Evolutionary conservation across 2,797 vertebrate genomes (phyloP), one percentile per base, ranked within the genome.

Genomic region (Urocyon cinereoargenteus): DNA sequence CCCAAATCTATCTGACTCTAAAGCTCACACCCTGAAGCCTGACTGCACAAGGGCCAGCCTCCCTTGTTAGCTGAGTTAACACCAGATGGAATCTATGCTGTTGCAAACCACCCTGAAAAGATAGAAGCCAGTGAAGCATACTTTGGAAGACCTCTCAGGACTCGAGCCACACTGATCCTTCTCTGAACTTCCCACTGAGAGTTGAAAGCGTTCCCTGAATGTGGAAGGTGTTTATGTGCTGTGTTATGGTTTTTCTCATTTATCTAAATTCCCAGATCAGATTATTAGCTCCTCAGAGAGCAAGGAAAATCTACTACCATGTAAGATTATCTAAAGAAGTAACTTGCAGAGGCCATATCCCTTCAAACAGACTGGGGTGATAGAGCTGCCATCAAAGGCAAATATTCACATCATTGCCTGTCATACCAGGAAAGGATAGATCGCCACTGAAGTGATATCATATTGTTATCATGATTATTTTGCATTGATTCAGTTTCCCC

Each of bases 211-310:
- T 57, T 87, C 78, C n/a, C 12, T 34, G 19, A 40, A 26, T 68
- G 12, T 61, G 14, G n/a, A 36, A 49, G 18, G 75, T 70, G 13
- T 66, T 57, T 85, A 9, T 51, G n/a, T 22, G 59, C 68, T 86
- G 6, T 79, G 61, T 81, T 40, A 1, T 31, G 34, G 22, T 57
- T 95, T 92, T 90, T 49, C 34, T 31, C 45, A 1, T 86, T 59
- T 75, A 36, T 85, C 83, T 96, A 26, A 79, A 75, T 96, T 70
- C 61, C 62, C n/a, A 73, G 13, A 88, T 87, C 68, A 78, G 66
- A 86, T 62, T 78, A 10, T 53, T 88, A 83, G 88, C 53, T 90
- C 36, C 55, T 91, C 51, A 13, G 64, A 18, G 51, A 40, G 72
- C 28, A 92, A 90, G 24, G 88, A 82, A 78, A 90, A 94, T 84